Evolutionary conservation across 2,888 invertebrate species (phyloP).

Genomic region (Drosophila pseudotalamancana): DNA sequence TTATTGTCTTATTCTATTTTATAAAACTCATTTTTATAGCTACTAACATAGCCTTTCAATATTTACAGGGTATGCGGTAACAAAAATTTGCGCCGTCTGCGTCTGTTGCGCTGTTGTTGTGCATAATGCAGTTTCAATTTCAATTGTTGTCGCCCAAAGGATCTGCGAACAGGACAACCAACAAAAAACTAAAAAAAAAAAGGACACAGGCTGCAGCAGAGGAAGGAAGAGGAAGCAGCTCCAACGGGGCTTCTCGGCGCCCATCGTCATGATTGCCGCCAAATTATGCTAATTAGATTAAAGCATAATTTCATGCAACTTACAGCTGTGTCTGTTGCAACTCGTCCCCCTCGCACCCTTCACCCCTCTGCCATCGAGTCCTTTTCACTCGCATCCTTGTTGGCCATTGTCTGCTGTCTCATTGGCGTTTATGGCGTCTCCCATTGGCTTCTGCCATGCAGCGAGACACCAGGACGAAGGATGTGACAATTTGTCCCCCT

Average conservation of each 20-base stretch:
- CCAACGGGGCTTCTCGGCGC: conserved; percentile 21
- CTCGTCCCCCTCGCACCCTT: conserved; percentile 18
- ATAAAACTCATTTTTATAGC: not conserved
- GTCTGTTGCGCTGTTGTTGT: conserved; percentile 43
- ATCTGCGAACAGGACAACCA: conserved; percentile 37
- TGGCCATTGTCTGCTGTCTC: conserved; percentile 18
- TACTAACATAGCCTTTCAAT: not conserved
- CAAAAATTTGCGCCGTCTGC: conserved; percentile 50
- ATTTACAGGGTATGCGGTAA: conserved; percentile 26
- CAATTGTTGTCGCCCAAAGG: conserved; percentile 67
- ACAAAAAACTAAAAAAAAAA: conserved; percentile 25
- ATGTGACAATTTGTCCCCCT: conserved; percentile 55
- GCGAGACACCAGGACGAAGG: not conserved
- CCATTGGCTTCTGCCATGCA: conserved; percentile 17
- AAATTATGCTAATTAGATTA: conserved; percentile 81
- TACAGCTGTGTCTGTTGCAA: conserved; percentile 56
- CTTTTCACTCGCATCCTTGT: conserved; percentile 28
- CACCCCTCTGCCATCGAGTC: too few species aligned
- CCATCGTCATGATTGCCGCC: conserved; percentile 62
- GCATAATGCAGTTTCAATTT: conserved; percentile 79
- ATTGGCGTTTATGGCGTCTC: conserved; percentile 21
- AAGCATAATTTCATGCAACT: conserved; percentile 80
- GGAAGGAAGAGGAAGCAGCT: not conserved
- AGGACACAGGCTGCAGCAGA: conserved; percentile 5
- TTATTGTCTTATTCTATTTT: too few species aligned